These are phyloP conservation scores for Sebastiscus tertius DNA, from an alignment of 2,797 vertebrate genomes.

Conservation along the genomic window DNA sequence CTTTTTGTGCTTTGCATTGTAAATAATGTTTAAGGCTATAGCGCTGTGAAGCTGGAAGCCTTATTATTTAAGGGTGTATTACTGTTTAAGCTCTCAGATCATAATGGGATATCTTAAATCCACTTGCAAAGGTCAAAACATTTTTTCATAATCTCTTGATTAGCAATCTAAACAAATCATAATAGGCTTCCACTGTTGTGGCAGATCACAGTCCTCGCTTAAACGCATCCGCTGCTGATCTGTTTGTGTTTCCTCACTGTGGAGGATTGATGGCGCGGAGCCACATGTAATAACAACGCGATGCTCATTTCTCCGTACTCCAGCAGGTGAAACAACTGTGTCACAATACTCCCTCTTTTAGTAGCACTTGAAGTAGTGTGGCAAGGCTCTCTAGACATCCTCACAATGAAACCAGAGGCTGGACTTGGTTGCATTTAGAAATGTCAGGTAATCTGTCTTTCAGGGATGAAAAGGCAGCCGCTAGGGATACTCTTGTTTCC, in stretches of 20 bases:
- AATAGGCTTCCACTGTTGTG: neutral
- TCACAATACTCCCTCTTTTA: conserved; percentile 46
- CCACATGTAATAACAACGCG: conserved; percentile 20
- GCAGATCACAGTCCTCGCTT: neutral
- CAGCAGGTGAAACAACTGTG: conserved; percentile 47
- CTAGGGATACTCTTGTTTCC: conserved; percentile 75
- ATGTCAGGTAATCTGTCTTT: conserved; percentile 81
- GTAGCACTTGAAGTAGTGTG: conserved; percentile 27
- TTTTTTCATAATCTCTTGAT: neutral
- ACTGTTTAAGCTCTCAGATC: neutral
- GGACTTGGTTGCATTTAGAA: conserved; percentile 66
- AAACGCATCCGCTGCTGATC: conserved; percentile 1
- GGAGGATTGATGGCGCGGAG: conserved; percentile 18
- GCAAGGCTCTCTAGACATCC: conserved; percentile 23
- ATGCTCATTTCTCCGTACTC: conserved; percentile 30
- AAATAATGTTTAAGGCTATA: neutral
- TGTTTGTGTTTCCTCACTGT: conserved; percentile 7
- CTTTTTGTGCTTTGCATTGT: neutral
- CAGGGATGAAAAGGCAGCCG: conserved; percentile 72
- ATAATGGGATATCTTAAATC: neutral
- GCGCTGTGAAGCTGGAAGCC: too few relatives aligned
- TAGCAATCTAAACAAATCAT: neutral
- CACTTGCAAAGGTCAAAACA: neutral
- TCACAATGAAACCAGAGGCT: conserved; percentile 43
- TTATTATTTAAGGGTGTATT: too few relatives aligned